phyloP scores from a whole-genome alignment of 2,113 vertebrate species.

The Equus przewalskii region DNA sequence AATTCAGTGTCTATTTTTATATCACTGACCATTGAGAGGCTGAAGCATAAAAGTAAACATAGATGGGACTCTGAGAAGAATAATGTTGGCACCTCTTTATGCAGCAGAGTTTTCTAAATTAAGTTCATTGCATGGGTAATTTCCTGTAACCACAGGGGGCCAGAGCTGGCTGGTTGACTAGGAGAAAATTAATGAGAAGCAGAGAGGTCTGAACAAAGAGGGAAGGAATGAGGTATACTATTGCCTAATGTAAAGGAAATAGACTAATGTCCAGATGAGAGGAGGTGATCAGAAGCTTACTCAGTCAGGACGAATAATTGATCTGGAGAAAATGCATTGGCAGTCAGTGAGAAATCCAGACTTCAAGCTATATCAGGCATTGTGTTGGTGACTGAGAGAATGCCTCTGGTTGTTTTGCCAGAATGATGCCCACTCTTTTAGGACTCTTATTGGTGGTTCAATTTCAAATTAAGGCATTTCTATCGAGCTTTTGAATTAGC shows the following conservation, averaged over 20 bases:
- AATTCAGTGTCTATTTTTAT: neutral
- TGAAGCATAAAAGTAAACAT: constrained; percentile 30
- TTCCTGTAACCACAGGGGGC: constrained; percentile 64
- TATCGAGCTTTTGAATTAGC: constrained; percentile 54
- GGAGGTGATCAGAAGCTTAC: constrained; percentile 37
- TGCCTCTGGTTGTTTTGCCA: neutral
- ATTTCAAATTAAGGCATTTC: constrained; percentile 70
- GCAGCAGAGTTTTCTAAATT: constrained; percentile 69
- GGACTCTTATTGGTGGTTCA: constrained; percentile 59
- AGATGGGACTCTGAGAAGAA: constrained; percentile 25
- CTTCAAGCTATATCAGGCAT: fast-evolving
- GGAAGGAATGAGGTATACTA: neutral
- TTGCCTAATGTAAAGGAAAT: neutral
- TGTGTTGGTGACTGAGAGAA: neutral
- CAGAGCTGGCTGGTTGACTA: neutral
- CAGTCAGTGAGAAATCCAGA: constrained; percentile 5
- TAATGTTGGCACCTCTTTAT: neutral
- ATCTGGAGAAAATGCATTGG: neutral
- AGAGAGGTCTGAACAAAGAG: neutral
- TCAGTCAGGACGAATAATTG: constrained; percentile 25
- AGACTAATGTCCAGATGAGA: constrained; percentile 8
- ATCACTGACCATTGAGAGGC: neutral
- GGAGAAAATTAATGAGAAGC: constrained; percentile 64
- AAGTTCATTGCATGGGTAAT: constrained; percentile 69
- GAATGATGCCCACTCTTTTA: constrained; percentile 33